Percentiles rank a stretch among this genome's conserved stretches.
Evolutionary conservation across 2,888 invertebrate species (phyloP).

Genomic region (Tolmerus cingulatus): DNA sequence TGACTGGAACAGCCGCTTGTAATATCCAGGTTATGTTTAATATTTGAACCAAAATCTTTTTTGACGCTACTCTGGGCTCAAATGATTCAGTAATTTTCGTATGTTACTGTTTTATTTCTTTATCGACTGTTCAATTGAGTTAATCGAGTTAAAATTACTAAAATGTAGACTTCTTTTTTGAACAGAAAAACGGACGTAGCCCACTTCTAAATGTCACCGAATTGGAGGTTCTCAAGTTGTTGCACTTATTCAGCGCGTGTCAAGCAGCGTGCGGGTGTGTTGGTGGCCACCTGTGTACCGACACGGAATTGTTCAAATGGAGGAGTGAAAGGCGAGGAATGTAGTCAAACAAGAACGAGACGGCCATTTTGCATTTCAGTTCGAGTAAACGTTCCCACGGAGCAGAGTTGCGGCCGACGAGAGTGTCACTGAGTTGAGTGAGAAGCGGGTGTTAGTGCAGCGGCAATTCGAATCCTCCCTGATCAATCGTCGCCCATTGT

Average conservation of each 20-base stretch:
- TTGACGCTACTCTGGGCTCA: too few relatives aligned
- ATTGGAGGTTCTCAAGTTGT: not conserved
- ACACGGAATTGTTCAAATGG: not conserved
- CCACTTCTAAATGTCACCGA: not conserved
- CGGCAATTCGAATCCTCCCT: not conserved
- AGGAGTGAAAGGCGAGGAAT: constrained; percentile 31
- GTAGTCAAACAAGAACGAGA: constrained; percentile 42
- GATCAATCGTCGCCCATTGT: not conserved
- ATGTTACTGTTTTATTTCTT: not conserved
- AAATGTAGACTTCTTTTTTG: not conserved
- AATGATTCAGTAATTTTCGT: not conserved
- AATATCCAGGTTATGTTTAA: not conserved
- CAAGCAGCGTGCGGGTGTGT: not conserved
- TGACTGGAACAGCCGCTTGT: not conserved
- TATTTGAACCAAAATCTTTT: not conserved
- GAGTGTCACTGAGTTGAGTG: constrained; percentile 1
- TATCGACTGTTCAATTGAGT: not conserved
- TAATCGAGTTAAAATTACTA: not conserved
- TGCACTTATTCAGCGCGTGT: not conserved
- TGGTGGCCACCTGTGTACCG: not conserved
- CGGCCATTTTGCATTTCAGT: constrained; percentile 47
- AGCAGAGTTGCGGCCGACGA: constrained; percentile 4
- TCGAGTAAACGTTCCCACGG: constrained; percentile 28
- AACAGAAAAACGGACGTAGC: not conserved
- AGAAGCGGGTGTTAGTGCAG: not conserved